Base-by-base conservation (phyloP, 2,888 invertebrate genomes). In the Sceliomorpha sp. region DNA sequence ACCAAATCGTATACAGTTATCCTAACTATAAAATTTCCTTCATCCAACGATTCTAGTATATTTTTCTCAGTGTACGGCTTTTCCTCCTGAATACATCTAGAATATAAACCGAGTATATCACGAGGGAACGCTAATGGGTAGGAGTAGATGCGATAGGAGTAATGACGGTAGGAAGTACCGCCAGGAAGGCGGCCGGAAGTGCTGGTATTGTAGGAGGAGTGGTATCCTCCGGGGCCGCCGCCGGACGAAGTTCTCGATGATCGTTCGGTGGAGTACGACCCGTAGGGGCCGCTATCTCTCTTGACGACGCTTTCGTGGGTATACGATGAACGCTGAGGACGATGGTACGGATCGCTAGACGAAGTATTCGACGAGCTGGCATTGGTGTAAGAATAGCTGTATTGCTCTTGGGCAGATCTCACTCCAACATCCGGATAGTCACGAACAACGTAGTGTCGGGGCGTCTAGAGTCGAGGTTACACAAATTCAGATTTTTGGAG, bases 391-490 rank as follows among this genome's bases (percentile, higher is more conserved):
- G 94, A 93, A 91, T 95, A 95, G 80, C 94, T 94, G 91, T 95
- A 96, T 90, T 95, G 94, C 90, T 94, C 92, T 89, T 95, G 94
- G 79, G 93, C 93, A 87, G 86, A 77, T 77, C 88, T 83, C 82
- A 85, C 60, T 55, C 88, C 87, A 64, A 75, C 70, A 36, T 93
- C 91, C 70, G 93, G 92, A 81, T 93, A 92, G 88, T 95, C 94
- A 89, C 93, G 93, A 89, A 95, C 94, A 90, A 95, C 93, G 91
- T 95, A 95, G 91, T 95, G 94, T 89, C 96, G 94, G 84, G 96
- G 95, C 90, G 93, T 95, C 96, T 96, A 85, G 62, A 84, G 75
- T 83, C 78, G 80, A 78, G 77, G 78, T 77, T 80, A 82, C 73
- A 77, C 73, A 83, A 78, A 77, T 79, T 82, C 77, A 84, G 75